A percentile compares a stretch with the other conserved stretches of the same genome.
Conservation (phyloP, 2,797 vertebrate genomes). For the Tenualosa ilisha region DNA sequence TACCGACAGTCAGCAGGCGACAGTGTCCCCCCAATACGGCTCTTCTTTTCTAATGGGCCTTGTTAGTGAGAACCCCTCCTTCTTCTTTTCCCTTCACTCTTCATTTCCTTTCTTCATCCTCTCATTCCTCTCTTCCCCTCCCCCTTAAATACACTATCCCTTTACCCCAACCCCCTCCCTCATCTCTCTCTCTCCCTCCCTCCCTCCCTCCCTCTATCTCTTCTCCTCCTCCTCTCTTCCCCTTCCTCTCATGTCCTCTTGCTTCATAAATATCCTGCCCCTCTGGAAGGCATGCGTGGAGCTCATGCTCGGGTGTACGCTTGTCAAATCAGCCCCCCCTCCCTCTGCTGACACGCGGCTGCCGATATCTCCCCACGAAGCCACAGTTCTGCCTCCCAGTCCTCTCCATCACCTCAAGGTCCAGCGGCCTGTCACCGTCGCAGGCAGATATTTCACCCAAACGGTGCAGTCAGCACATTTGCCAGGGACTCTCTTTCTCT, state of each 20-base stretch:
- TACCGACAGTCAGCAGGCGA: background rate
- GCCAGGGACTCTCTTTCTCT: conserved; percentile 22
- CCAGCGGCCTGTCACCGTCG: conserved; percentile 58
- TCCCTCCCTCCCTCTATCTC: conserved; percentile 35
- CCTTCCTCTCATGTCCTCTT: conserved; percentile 8
- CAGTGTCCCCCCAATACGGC: background rate
- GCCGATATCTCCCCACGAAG: conserved; percentile 54
- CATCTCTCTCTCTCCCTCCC: conserved; percentile 28
- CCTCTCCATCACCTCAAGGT: conserved; percentile 70
- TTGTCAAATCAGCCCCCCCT: conserved; percentile 51
- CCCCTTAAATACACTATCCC: conserved; percentile 35
- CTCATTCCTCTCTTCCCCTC: conserved; percentile 35
- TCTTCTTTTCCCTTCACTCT: conserved; percentile 45
- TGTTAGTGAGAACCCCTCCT: background rate
- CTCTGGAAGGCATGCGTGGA: conserved; percentile 56
- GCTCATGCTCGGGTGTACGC: conserved; percentile 49
- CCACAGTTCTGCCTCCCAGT: conserved; percentile 30
- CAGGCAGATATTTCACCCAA: conserved; percentile 68
- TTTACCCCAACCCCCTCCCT: conserved; percentile 1
- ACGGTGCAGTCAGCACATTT: conserved; percentile 67
- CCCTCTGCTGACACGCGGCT: conserved; percentile 47
- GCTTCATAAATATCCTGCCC: conserved; percentile 44
- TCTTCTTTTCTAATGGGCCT: background rate
- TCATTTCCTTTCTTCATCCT: conserved; percentile 41
- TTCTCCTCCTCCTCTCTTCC: conserved; percentile 19